phyloP scores from a whole-genome alignment of 2,797 vertebrate genomes.

The Leuciscus waleckii region DNA sequence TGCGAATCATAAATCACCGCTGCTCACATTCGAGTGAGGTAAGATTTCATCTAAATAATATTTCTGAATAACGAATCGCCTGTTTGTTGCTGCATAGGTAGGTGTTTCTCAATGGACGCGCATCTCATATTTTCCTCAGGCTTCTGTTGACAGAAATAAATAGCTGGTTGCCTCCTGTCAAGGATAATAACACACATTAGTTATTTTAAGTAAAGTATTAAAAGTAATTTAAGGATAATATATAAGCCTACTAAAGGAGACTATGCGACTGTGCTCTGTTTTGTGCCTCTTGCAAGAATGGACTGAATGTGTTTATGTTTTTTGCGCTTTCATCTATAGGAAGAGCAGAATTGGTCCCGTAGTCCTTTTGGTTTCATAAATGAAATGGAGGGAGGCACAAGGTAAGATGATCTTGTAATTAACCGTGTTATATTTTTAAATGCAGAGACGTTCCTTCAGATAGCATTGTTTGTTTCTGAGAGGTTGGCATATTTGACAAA shows the following conservation, averaged over 20 bases:
- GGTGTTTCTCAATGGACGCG: slow-evolving; percentile 21
- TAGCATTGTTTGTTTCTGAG: background rate
- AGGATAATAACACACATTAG: background rate
- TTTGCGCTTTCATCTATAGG: slow-evolving; percentile 28
- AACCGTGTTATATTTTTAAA: background rate
- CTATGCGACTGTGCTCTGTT: background rate
- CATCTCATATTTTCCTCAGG: background rate
- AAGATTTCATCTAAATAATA: background rate
- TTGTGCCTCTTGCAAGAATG: background rate
- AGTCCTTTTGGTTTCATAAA: background rate
- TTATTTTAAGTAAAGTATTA: background rate
- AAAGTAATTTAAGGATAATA: background rate
- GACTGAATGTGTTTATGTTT: slow-evolving; percentile 8
- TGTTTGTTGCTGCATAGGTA: background rate
- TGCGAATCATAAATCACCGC: background rate
- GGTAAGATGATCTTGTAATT: slow-evolving; percentile 4
- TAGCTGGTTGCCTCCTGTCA: background rate
- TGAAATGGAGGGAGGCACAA: slow-evolving; percentile 29
- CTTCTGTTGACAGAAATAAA: slow-evolving; percentile 36
- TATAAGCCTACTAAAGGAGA: background rate
- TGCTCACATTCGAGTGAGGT: slow-evolving; percentile 12
- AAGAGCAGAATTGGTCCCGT: background rate
- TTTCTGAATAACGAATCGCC: background rate
- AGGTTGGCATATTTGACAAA: background rate
- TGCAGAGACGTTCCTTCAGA: background rate